Base-by-base conservation (phyloP, 2,113 vertebrate species). In the Neotragus moschatus region DNA sequence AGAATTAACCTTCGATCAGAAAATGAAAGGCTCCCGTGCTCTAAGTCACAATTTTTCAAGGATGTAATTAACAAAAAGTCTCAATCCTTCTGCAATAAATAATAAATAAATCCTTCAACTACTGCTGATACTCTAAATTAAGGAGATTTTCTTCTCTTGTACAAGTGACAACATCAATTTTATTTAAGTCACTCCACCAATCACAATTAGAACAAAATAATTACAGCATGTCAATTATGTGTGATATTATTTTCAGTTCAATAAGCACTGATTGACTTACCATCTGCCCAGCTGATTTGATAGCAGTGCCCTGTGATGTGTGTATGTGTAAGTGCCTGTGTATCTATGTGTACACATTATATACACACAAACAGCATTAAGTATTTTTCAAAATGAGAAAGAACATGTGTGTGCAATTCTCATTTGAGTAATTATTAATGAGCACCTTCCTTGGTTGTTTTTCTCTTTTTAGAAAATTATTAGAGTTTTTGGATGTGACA, bases 31-130 rank as follows among this genome's bases (percentile, higher is more conserved):
- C 43, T 10, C 30, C 16, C 75, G 23, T 14, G 25, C 26, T 82
- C 19, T 26, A 58, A 77, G 75, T 75, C 73, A 91, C 82, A 58
- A 80, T 30, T 47, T 93, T 95, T 60, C 17, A 45, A 93, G 33
- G 14, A n/a, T 36, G 5, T 70, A 70, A 61, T 55, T 88, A 53
- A 30, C 84, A 60, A 21, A 51, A 87, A 94, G 8, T 70, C 56
- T 23, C 26, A 89, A 60, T 36, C 36, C 4, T 96, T 45, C 21
- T 84, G 10, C 4, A 73, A 19, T 39, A 90, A 51, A 84, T 63
- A 49, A 77, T 39, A 82, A 33, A 53, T 55, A 39, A 51, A 94
- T 85, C 49, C 30, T 21, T 53, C 55, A 45, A 43, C 39, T 56
- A 73, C 45, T 51, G 11, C 28, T 16, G 15, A 39, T 53, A 58